phyloP scores from a whole-genome alignment of 2,888 invertebrate species.

The Linyphia triangularis region DNA sequence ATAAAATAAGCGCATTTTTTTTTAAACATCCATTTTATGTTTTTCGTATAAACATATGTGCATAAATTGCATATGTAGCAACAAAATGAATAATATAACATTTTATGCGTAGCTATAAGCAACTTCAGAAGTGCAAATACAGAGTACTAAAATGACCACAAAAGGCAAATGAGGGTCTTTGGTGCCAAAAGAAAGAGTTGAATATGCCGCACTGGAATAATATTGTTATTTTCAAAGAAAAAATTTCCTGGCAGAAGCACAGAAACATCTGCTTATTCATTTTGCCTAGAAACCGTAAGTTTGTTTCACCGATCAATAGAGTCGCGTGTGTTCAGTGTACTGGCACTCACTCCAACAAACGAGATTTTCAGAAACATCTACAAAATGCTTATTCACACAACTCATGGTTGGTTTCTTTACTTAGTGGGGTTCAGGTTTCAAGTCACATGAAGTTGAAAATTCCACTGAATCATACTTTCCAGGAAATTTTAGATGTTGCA shows the following conservation, averaged over 20 bases:
- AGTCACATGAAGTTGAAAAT: background rate
- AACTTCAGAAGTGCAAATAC: no score
- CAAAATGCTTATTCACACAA: slow-evolving; percentile 15
- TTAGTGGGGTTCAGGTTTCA: background rate
- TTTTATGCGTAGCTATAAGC: no score
- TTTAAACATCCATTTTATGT: no score
- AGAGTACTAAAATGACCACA: background rate
- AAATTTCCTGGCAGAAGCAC: background rate
- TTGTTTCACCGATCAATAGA: slow-evolving; percentile 28
- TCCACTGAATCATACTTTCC: background rate
- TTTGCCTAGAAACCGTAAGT: slow-evolving; percentile 18
- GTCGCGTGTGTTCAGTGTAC: slow-evolving; percentile 19
- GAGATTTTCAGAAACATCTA: slow-evolving; percentile 15
- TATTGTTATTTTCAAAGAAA: background rate
- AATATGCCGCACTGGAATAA: no score
- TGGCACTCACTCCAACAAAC: background rate
- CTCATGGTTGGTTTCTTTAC: background rate
- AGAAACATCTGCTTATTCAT: background rate
- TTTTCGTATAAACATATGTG: no score
- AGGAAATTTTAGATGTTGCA: background rate
- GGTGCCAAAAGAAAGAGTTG: background rate
- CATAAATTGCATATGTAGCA: no score
- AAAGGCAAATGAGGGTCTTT: background rate
- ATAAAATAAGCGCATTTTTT: no score
- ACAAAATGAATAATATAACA: no score